A percentile compares a stretch with the other conserved stretches of the same genome.
Conservation (phyloP, 1,140 invertebrate species). For the Melanaphis sacchari region DNA sequence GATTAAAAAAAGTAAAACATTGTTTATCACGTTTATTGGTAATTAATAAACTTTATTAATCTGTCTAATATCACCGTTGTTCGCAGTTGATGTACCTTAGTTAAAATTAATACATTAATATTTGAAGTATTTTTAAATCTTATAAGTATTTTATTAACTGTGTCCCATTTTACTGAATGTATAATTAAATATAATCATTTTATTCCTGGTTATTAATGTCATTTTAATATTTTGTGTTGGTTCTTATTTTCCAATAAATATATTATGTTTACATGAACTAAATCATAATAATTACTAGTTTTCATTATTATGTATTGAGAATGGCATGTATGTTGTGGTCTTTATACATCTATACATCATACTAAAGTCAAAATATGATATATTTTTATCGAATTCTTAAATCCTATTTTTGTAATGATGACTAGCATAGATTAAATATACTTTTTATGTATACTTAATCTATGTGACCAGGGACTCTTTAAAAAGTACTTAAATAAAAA, state of each 20-base stretch:
- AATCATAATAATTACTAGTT: background rate
- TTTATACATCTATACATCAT: background rate
- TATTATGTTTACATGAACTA: background rate
- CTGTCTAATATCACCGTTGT: background rate
- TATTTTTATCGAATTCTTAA: too few relatives aligned
- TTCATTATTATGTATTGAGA: background rate
- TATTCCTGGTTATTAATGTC: background rate
- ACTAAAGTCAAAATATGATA: too few relatives aligned
- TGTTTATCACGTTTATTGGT: slow-evolving; percentile 8
- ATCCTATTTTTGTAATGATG: too few relatives aligned
- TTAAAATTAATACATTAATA: background rate
- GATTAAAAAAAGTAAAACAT: slow-evolving; percentile 19
- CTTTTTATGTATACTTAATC: too few relatives aligned
- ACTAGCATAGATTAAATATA: too few relatives aligned
- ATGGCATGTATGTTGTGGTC: background rate
- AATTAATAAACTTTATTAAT: slow-evolving; percentile 22
- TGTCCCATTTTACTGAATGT: background rate
- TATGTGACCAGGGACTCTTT: too few relatives aligned
- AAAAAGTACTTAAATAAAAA: too few relatives aligned
- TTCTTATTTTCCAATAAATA: background rate
- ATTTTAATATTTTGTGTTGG: background rate
- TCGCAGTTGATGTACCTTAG: background rate
- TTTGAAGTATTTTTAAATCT: slow-evolving; percentile 17
- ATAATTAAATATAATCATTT: background rate
- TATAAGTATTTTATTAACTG: background rate